These are phyloP conservation scores for Artibeus lituratus DNA, from an alignment of 2,797 vertebrate species.

Conservation along the genomic window DNA sequence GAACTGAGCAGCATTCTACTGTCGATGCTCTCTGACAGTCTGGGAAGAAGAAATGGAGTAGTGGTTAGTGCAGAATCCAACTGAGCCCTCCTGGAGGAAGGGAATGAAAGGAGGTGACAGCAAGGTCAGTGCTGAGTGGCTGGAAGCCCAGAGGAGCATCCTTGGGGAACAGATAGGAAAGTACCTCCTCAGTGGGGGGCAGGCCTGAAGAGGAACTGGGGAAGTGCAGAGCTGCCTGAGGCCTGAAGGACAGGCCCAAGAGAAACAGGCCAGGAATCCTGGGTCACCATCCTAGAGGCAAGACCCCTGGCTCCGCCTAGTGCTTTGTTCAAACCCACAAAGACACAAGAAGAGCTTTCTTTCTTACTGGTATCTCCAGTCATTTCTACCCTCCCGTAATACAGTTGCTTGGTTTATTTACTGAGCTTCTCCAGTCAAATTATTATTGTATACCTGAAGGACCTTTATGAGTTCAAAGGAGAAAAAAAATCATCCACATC, in stretches of 20 bases:
- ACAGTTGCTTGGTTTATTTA: not conserved
- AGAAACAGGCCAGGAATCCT: not conserved
- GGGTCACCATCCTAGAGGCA: not conserved
- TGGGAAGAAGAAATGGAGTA: slow-evolving; percentile 6
- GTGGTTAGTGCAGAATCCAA: not conserved
- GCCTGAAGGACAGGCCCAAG: not conserved
- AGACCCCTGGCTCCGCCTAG: slow-evolving; percentile 23
- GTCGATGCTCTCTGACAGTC: not conserved
- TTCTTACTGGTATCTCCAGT: not conserved
- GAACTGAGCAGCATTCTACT: not conserved
- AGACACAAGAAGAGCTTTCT: not conserved
- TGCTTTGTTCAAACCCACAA: not conserved
- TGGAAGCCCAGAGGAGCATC: slow-evolving; percentile 35
- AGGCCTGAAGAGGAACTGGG: not conserved
- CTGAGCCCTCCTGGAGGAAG: slow-evolving; percentile 11
- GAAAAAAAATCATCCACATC: not conserved
- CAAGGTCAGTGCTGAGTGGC: slow-evolving; percentile 59
- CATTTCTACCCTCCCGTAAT: not conserved
- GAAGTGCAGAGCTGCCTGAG: not conserved
- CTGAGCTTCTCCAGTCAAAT: not conserved
- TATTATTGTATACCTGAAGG: not conserved
- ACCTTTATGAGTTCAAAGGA: not conserved
- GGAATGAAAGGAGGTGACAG: slow-evolving; percentile 13
- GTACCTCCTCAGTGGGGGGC: slow-evolving; percentile 50
- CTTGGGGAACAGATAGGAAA: slow-evolving; percentile 67